These are phyloP conservation scores for Gambusia yucatana DNA, from an alignment of 2,797 vertebrate species.

Conservation along the genomic window DNA sequence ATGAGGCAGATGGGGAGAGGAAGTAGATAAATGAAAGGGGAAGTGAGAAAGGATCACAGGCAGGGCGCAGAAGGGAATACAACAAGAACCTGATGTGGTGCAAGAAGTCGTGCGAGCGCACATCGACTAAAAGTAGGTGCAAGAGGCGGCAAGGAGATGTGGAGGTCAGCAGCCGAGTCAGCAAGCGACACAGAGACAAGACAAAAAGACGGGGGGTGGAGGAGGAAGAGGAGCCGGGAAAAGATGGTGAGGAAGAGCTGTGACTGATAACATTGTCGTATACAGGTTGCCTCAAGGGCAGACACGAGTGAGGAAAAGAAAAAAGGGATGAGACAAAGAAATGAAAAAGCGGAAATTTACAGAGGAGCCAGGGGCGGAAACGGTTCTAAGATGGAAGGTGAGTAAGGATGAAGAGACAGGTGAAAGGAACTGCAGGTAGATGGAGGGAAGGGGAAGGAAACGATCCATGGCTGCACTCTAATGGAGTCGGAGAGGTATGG, in stretches of 20 bases:
- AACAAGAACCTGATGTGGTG: slow-evolving; percentile 18
- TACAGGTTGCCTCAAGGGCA: slow-evolving; percentile 78
- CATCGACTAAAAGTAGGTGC: slow-evolving; percentile 31
- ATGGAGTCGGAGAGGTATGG: slow-evolving; percentile 9
- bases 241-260: slow-evolving; percentile 50
- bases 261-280: slow-evolving; percentile 78
- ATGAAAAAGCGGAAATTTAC: slow-evolving; percentile 61
- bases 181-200: slow-evolving; percentile 44
- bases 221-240: slow-evolving; percentile 1
- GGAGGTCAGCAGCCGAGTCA: slow-evolving; percentile 64
- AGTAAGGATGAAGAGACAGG: slow-evolving; percentile 52
- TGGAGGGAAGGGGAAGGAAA: slow-evolving; percentile 34
- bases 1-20: slow-evolving; percentile 20
- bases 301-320: slow-evolving; percentile 62
- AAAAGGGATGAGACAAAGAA: slow-evolving; percentile 55
- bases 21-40: slow-evolving; percentile 36
- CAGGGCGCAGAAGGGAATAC: neutral
- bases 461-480: slow-evolving; percentile 7
- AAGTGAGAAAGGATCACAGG: neutral
- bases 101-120: slow-evolving; percentile 21
- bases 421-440: slow-evolving; percentile 26
- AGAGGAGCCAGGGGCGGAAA: slow-evolving; percentile 54
- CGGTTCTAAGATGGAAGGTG: slow-evolving; percentile 51
- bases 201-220: slow-evolving; percentile 37
- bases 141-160: slow-evolving; percentile 53